Conservation (phyloP, 1,140 invertebrate species). For the Glossosoma conforme region DNA sequence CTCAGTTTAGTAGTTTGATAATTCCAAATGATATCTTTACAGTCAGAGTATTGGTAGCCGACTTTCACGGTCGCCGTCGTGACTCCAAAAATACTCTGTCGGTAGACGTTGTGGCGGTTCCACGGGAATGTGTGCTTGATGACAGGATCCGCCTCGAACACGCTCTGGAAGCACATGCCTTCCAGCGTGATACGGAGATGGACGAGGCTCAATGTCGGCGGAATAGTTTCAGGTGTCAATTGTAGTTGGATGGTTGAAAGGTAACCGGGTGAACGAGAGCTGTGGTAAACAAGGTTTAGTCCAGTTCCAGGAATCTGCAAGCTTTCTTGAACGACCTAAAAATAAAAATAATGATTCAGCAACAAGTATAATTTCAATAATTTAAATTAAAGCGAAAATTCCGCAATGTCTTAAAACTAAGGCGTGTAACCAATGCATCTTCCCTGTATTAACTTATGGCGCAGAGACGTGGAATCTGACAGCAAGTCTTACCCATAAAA, state of each 20-base stretch:
- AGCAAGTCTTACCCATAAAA: too few relatives aligned
- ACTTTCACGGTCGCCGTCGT: conserved; percentile 91
- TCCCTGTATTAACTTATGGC: too few relatives aligned
- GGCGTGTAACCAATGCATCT: too few relatives aligned
- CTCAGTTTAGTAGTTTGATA: conserved; percentile 90
- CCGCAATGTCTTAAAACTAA: background rate
- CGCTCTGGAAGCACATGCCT: conserved; percentile 87
- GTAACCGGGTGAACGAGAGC: conserved; percentile 86
- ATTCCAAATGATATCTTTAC: conserved; percentile 92
- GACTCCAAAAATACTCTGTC: conserved; percentile 88
- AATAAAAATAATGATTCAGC: conserved; percentile 17
- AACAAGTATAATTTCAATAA: conserved; percentile 1
- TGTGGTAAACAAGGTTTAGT: conserved; percentile 91
- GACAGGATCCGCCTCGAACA: conserved; percentile 91
- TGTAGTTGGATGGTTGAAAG: conserved; percentile 92
- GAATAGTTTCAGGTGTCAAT: conserved; percentile 80
- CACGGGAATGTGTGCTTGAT: conserved; percentile 96
- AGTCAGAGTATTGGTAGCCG: conserved; percentile 92
- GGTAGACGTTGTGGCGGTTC: conserved; percentile 94
- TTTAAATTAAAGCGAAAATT: too few relatives aligned
- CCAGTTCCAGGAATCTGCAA: conserved; percentile 89
- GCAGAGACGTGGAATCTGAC: too few relatives aligned
- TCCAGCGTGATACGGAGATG: conserved; percentile 90
- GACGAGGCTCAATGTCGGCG: conserved; percentile 74
- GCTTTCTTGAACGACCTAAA: conserved; percentile 87